A percentile compares a stretch with the other conserved stretches of the same genome.
These are phyloP conservation scores for Drepanosiphum platanoidis DNA, from an alignment of 2,888 invertebrate genomes.

Conservation along the genomic window DNA sequence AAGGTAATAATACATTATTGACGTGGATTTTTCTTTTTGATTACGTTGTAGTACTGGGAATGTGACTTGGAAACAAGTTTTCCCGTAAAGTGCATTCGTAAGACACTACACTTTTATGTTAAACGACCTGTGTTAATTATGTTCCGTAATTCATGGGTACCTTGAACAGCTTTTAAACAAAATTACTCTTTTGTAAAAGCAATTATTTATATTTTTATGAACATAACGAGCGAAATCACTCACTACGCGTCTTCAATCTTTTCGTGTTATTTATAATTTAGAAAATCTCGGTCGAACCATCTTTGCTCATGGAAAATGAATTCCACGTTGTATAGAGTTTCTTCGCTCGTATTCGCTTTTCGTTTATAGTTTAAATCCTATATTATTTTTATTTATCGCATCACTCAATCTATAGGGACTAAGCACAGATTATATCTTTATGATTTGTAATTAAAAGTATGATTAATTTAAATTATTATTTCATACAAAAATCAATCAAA, in stretches of 20 bases:
- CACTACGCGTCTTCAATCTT: background rate
- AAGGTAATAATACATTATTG: conserved; percentile 41
- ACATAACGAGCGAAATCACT: background rate
- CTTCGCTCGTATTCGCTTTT: no score
- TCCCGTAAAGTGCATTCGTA: background rate
- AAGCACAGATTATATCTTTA: background rate
- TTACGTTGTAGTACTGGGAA: background rate
- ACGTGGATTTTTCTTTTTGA: background rate
- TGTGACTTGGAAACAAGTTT: background rate
- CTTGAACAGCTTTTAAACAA: background rate
- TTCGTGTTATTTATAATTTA: background rate
- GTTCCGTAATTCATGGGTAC: background rate
- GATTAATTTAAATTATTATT: background rate
- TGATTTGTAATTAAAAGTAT: background rate
- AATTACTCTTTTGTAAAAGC: background rate
- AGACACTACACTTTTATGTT: background rate
- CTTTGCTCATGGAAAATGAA: background rate
- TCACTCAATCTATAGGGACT: no score
- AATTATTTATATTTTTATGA: background rate
- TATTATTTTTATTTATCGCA: background rate
- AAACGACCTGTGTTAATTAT: background rate
- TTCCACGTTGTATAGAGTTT: no score
- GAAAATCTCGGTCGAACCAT: background rate
- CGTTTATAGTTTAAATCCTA: background rate
- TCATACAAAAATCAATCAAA: background rate